These are phyloP conservation scores for Caenorhabditis brenneri DNA, from an alignment of 1,140 invertebrate species.

Conservation along the genomic window DNA sequence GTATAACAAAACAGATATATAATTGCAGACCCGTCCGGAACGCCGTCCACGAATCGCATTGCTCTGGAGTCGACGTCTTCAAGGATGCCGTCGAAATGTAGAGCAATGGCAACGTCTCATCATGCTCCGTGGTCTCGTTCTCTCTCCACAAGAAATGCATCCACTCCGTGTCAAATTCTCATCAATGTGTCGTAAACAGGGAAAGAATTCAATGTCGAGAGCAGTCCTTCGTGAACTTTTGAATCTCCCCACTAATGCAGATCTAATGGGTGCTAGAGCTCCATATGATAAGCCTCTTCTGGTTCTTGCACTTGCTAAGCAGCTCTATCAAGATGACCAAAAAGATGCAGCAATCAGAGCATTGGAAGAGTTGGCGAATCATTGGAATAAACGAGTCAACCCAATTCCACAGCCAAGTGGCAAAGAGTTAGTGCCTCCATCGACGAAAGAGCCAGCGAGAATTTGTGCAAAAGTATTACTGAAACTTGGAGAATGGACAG, in stretches of 20 bases:
- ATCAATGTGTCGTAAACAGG: conserved; percentile 89
- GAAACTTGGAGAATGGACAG: conserved; percentile 84
- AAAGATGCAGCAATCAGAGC: background rate
- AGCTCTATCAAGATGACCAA: conserved; percentile 56
- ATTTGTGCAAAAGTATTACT: conserved; percentile 48
- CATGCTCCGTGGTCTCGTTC: conserved; percentile 86
- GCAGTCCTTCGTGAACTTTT: conserved; percentile 59
- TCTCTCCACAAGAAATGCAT: conserved; percentile 90
- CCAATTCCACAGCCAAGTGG: background rate
- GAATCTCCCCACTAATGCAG: conserved; percentile 47
- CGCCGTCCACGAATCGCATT: conserved; percentile 74
- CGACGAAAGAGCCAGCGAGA: conserved; percentile 27
- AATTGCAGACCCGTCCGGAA: conserved; percentile 80
- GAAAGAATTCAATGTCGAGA: conserved; percentile 75
- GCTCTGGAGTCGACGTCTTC: conserved; percentile 67
- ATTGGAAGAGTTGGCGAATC: background rate
- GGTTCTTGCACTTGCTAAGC: conserved; percentile 66
- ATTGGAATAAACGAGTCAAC: conserved; percentile 40
- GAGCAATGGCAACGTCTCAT: conserved; percentile 98
- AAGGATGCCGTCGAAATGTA: conserved; percentile 91
- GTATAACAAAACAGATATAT: too few species aligned
- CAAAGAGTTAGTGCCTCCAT: background rate
- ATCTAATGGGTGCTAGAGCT: conserved; percentile 55
- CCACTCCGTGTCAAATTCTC: conserved; percentile 97
- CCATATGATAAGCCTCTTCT: conserved; percentile 64